Conservation (phyloP, 1,140 invertebrate species). For the Latrodectus geometricus region DNA sequence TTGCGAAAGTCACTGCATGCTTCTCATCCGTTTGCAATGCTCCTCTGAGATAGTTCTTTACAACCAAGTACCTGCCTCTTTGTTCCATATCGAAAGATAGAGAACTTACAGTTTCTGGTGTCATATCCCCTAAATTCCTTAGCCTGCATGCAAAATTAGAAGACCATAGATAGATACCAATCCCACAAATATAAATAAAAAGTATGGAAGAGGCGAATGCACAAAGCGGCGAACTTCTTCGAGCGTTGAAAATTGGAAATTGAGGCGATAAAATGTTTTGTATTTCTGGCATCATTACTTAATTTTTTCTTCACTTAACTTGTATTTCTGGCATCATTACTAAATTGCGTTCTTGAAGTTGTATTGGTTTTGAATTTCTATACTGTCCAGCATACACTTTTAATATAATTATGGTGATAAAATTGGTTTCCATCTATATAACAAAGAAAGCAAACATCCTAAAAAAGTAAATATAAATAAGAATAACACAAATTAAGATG, state of each 20-base stretch:
- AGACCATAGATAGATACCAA: slow-evolving; percentile 44
- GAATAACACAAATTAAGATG: too few species aligned
- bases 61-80: slow-evolving; percentile 19
- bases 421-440: not conserved
- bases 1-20: slow-evolving; percentile 28
- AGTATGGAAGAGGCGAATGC: slow-evolving; percentile 33
- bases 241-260: not conserved
- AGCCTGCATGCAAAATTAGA: slow-evolving; percentile 39
- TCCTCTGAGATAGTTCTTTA: slow-evolving; percentile 42
- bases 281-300: slow-evolving; percentile 2
- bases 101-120: not conserved
- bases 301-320: too few species aligned
- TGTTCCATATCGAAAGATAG: slow-evolving; percentile 39
- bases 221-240: slow-evolving; percentile 32
- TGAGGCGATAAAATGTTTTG: not conserved
- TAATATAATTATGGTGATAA: not conserved
- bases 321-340: slow-evolving; percentile 2
- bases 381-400: not conserved
- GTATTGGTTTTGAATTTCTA: not conserved
- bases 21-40: not conserved
- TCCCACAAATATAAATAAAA: slow-evolving; percentile 49
- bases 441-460: not conserved
- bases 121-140: slow-evolving; percentile 7
- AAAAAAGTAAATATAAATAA: not conserved
- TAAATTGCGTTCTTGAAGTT: not conserved